phyloP scores from a whole-genome alignment of 1,140 invertebrate species.

The Asobara japonica region DNA sequence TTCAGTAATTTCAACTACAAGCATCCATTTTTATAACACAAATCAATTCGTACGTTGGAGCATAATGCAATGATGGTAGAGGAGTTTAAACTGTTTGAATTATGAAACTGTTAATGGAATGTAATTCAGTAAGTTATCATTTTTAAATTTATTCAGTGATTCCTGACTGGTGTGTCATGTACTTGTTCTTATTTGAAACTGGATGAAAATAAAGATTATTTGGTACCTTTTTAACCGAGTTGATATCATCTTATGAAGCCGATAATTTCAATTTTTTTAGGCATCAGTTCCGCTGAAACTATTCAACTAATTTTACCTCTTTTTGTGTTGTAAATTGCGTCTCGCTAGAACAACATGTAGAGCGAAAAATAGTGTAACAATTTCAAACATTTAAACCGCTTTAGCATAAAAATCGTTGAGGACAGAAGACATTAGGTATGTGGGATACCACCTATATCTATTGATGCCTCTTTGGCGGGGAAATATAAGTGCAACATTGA shows the following conservation, averaged over 20 bases:
- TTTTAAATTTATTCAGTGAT: background rate
- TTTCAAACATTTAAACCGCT: too few species aligned
- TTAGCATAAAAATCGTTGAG: too few species aligned
- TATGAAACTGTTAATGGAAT: background rate
- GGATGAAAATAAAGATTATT: constrained; percentile 3
- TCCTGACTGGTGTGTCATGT: background rate
- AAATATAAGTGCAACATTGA: too few species aligned
- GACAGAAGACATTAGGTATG: too few species aligned
- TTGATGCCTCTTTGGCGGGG: too few species aligned
- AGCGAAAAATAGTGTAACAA: too few species aligned
- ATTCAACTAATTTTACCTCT: too few species aligned
- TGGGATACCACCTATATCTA: too few species aligned
- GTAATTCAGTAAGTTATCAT: background rate
- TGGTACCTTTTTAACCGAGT: background rate
- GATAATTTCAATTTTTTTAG: too few species aligned
- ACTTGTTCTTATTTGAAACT: background rate
- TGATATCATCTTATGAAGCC: background rate
- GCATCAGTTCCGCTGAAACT: too few species aligned
- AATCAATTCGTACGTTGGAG: background rate
- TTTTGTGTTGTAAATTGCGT: too few species aligned
- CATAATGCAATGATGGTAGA: background rate
- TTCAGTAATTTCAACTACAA: background rate
- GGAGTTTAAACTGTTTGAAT: background rate
- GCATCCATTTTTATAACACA: background rate
- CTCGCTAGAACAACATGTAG: too few species aligned